Evolutionary conservation across 2,797 vertebrate genomes (phyloP).

Genomic region (Leptoclinus maculatus): DNA sequence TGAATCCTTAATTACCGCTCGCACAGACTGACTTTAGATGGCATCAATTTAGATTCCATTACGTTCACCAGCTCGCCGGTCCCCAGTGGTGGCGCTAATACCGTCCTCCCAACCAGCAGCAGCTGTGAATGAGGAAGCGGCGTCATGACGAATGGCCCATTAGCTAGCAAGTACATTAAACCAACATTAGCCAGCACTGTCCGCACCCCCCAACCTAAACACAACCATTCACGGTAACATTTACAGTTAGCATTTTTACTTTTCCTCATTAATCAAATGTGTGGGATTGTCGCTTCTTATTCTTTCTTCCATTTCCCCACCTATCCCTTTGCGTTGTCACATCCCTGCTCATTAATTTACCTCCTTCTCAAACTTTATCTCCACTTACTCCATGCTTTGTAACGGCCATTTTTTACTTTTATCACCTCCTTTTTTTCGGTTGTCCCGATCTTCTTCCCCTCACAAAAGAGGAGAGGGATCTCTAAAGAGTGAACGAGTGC

Average conservation of each 20-base stretch:
- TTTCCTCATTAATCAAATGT: slow-evolving; percentile 48
- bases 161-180: slow-evolving; percentile 74
- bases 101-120: slow-evolving; percentile 56
- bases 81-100: slow-evolving; percentile 67
- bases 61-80: slow-evolving; percentile 49
- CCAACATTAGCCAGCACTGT: slow-evolving; percentile 55
- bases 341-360: slow-evolving; percentile 41
- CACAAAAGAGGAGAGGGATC: slow-evolving; percentile 13
- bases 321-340: neutral
- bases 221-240: slow-evolving; percentile 41
- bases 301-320: slow-evolving; percentile 5
- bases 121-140: slow-evolving; percentile 62
- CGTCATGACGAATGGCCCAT: slow-evolving; percentile 73
- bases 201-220: slow-evolving; percentile 7
- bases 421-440: slow-evolving; percentile 26
- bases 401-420: slow-evolving; percentile 44
- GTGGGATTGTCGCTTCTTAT: neutral
- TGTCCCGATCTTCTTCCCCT: neutral
- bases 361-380: slow-evolving; percentile 16
- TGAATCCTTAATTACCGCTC: slow-evolving; percentile 64
- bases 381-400: slow-evolving; percentile 27
- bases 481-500: slow-evolving; percentile 66
- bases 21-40: slow-evolving; percentile 62
- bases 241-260: slow-evolving; percentile 18
- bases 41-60: slow-evolving; percentile 76